Percentiles rank a stretch among this genome's conserved stretches.
Conservation (phyloP, 2,113 vertebrate genomes). For the Oplegnathus fasciatus region DNA sequence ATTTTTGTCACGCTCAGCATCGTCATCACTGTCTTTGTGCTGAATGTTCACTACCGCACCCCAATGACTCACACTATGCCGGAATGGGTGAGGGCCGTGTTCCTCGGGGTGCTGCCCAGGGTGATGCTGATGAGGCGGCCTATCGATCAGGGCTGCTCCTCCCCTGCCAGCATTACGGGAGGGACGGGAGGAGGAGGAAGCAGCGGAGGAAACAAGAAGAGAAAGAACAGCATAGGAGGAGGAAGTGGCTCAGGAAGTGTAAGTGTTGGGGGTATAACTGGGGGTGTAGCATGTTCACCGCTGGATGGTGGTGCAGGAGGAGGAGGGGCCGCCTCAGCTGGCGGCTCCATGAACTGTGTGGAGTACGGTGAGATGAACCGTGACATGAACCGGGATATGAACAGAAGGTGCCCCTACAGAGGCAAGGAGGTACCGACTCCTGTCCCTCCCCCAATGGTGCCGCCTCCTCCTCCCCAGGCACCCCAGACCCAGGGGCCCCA, state of each 20-base stretch:
- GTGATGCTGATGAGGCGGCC: constrained; percentile 92
- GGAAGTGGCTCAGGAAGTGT: constrained; percentile 73
- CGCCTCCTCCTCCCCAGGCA: constrained; percentile 52
- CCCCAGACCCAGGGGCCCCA: constrained; percentile 61
- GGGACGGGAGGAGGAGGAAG: constrained; percentile 46
- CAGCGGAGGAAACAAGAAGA: constrained; percentile 60
- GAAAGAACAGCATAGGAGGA: constrained; percentile 69
- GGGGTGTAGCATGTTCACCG: constrained; percentile 47
- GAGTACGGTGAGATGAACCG: constrained; percentile 79
- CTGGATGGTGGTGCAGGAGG: constrained; percentile 66
- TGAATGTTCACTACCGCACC: constrained; percentile 95
- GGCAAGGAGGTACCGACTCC: constrained; percentile 83
- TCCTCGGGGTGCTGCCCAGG: constrained; percentile 89
- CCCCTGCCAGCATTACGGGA: constrained; percentile 60
- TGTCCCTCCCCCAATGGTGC: constrained; percentile 72
- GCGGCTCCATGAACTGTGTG: constrained; percentile 80
- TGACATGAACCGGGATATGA: constrained; percentile 72
- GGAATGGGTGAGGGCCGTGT: constrained; percentile 89
- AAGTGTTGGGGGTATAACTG: constrained; percentile 76
- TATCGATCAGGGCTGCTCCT: constrained; percentile 81
- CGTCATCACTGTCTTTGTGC: constrained; percentile 94
- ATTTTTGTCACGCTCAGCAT: constrained; percentile 96
- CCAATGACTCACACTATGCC: constrained; percentile 93
- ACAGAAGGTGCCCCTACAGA: constrained; percentile 77
- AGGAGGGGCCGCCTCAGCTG: constrained; percentile 54